These are phyloP conservation scores for Macaria notata DNA, from an alignment of 2,888 invertebrate species.

Conservation along the genomic window DNA sequence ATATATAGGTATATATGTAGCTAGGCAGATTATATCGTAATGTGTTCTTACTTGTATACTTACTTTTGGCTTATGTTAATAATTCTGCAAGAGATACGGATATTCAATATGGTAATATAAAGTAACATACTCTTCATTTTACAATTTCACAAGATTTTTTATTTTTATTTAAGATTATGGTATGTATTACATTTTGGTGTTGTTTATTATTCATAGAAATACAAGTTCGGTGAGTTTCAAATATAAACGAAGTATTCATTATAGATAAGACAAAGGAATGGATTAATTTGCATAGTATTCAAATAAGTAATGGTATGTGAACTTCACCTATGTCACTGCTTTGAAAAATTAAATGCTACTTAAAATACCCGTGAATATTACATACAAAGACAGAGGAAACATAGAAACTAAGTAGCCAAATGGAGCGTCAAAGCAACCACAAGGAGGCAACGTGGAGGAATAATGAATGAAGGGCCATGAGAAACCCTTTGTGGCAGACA, in stretches of 20 bases:
- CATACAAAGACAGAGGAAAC: too few species aligned
- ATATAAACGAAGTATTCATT: too few species aligned
- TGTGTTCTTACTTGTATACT: constrained; percentile 18
- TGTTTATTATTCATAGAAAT: too few species aligned
- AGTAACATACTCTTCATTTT: too few species aligned
- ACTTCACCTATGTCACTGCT: constrained; percentile 7
- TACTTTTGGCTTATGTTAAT: constrained; percentile 5
- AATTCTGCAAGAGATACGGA: not conserved
- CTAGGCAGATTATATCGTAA: constrained; percentile 8
- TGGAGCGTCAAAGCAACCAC: constrained; percentile 19
- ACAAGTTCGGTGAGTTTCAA: too few species aligned
- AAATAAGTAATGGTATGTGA: constrained; percentile 3
- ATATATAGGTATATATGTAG: too few species aligned
- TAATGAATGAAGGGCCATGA: constrained; percentile 16
- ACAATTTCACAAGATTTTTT: too few species aligned
- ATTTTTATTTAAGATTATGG: too few species aligned
- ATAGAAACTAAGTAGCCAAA: constrained; percentile 3
- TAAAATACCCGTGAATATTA: not conserved
- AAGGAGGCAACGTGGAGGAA: constrained; percentile 15
- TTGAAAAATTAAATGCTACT: not conserved
- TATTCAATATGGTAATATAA: too few species aligned
- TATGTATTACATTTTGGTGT: too few species aligned
- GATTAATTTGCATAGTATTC: constrained; percentile 6
- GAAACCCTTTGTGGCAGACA: constrained; percentile 12
- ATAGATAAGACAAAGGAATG: too few species aligned